Percentiles rank a stretch among this genome's conserved stretches.
These are phyloP conservation scores for Sylvilagus bachmani DNA, from an alignment of 2,113 vertebrate species.

Conservation along the genomic window DNA sequence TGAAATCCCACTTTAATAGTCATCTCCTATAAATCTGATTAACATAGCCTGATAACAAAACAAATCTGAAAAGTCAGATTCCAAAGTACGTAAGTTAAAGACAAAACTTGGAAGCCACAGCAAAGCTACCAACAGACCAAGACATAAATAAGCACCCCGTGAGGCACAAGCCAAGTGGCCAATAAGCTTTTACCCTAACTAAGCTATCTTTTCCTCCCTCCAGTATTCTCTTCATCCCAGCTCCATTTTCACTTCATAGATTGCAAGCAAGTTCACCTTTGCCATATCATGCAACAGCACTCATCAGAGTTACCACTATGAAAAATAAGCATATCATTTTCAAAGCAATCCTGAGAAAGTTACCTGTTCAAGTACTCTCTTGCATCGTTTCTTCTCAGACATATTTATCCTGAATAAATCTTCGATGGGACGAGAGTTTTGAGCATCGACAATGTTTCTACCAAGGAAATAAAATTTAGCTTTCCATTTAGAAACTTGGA, in stretches of 20 bases:
- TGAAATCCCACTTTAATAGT: neutral
- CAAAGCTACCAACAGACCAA: neutral
- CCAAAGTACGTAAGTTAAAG: neutral
- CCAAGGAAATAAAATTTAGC: constrained; percentile 75
- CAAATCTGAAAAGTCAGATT: neutral
- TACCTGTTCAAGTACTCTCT: constrained; percentile 97
- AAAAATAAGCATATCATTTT: neutral
- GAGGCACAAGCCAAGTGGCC: neutral
- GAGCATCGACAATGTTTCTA: constrained; percentile 98
- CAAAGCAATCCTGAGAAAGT: neutral
- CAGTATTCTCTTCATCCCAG: no score
- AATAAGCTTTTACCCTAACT: neutral
- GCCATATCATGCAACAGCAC: neutral
- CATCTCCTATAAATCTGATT: neutral
- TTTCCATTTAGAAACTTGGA: constrained; percentile 7
- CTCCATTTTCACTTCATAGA: accelerated
- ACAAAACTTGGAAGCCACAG: neutral
- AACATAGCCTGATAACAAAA: neutral
- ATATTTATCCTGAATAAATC: constrained; percentile 96
- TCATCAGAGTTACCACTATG: neutral
- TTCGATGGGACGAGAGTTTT: constrained; percentile 97
- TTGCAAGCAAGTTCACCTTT: neutral
- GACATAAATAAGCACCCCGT: neutral
- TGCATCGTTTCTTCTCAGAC: constrained; percentile 97
- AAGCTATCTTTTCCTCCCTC: neutral